Percentiles rank a stretch among this genome's conserved stretches.
Evolutionary conservation across 2,888 invertebrate species (phyloP).

Genomic region (Mythimna pallens): DNA sequence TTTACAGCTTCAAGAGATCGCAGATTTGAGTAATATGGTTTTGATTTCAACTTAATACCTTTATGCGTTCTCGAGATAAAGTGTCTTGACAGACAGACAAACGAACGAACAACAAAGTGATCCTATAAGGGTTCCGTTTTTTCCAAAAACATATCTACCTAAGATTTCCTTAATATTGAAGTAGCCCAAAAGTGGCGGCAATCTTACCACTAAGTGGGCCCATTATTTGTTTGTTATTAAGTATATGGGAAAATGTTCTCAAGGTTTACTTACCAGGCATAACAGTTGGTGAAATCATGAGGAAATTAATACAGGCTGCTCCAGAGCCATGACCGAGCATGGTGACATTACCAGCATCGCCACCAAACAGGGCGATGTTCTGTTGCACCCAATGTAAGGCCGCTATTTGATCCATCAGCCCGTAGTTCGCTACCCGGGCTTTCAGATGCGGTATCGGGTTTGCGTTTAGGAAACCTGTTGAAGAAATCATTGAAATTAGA

Average conservation of each 20-base stretch:
- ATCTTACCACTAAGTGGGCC: too few species aligned
- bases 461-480: slow-evolving; percentile 96
- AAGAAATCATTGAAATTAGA: slow-evolving; percentile 3
- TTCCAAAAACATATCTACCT: too few species aligned
- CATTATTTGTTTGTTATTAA: too few species aligned
- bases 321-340: slow-evolving; percentile 99
- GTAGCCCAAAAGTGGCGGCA: too few species aligned
- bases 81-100: too few species aligned
- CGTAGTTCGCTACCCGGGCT: slow-evolving; percentile 98
- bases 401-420: slow-evolving; percentile 99
- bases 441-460: slow-evolving; percentile 96
- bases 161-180: too few species aligned
- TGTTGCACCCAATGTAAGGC: slow-evolving; percentile 99
- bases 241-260: not conserved
- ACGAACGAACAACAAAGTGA: too few species aligned
- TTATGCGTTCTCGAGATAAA: too few species aligned
- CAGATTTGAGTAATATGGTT: too few species aligned
- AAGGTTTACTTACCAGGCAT: slow-evolving; percentile 88
- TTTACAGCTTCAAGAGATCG: too few species aligned
- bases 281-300: slow-evolving; percentile 99
- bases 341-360: slow-evolving; percentile 98
- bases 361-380: slow-evolving; percentile 98
- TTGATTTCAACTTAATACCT: too few species aligned
- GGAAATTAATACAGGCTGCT: slow-evolving; percentile 98
- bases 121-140: too few species aligned